Conservation (phyloP, 2,888 invertebrate species). For the Apamea crenata region DNA sequence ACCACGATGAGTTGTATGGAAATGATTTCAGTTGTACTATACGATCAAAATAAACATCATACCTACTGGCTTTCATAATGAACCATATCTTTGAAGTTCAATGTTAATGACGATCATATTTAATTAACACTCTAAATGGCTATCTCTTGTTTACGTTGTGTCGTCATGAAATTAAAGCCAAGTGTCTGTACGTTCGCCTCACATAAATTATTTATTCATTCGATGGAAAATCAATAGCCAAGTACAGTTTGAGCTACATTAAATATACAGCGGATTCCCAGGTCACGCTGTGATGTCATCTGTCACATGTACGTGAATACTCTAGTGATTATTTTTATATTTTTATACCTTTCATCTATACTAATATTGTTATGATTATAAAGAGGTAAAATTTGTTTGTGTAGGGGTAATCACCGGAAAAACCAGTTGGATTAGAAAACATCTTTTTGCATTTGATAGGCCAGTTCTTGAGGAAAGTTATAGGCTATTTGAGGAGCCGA, state of each 20-base stretch:
- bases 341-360: not conserved
- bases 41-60: constrained; percentile 3
- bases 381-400: not conserved
- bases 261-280: constrained; percentile 26
- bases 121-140: constrained; percentile 24
- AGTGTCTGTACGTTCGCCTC: not conserved
- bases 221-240: constrained; percentile 30
- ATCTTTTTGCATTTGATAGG: too few relatives aligned
- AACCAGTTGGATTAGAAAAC: not conserved
- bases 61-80: constrained; percentile 6
- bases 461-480: too few relatives aligned
- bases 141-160: constrained; percentile 44
- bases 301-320: constrained; percentile 20
- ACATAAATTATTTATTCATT: constrained; percentile 40
- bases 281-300: constrained; percentile 10
- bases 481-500: too few relatives aligned
- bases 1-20: not conserved
- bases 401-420: not conserved
- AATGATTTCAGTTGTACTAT: not conserved
- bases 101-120: constrained; percentile 53
- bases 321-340: not conserved
- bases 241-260: constrained; percentile 20
- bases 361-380: not conserved
- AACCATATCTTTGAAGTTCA: constrained; percentile 42
- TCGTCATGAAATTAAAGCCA: constrained; percentile 5